phyloP scores from a whole-genome alignment of 2,797 vertebrate genomes.

The Graptemys geographica region DNA sequence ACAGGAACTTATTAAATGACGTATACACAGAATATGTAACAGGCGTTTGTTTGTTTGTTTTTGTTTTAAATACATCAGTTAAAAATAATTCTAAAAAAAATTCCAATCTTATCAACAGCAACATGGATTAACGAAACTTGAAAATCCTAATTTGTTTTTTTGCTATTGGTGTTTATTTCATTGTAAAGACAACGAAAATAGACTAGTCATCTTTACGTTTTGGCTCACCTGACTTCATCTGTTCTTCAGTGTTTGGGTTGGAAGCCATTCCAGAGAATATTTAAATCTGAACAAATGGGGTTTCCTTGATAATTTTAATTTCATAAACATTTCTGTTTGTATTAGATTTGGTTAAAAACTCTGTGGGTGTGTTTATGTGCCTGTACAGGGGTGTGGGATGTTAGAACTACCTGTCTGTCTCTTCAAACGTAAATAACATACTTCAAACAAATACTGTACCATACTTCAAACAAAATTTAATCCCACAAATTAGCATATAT shows the following conservation, averaged over 20 bases:
- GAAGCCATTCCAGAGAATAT: background rate
- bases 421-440: background rate
- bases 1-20: background rate
- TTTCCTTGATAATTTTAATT: background rate
- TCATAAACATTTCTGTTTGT: background rate
- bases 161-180: background rate
- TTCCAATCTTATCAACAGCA: accelerated
- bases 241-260: background rate
- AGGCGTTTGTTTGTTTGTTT: background rate
- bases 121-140: background rate
- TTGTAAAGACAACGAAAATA: background rate
- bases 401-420: accelerated
- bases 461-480: too few relatives aligned
- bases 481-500: accelerated
- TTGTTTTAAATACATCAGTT: background rate
- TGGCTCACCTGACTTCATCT: background rate
- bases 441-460: too few relatives aligned
- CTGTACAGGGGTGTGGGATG: background rate
- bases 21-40: background rate
- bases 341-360: background rate
- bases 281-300: background rate
- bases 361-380: background rate
- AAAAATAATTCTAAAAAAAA: background rate
- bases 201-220: background rate
- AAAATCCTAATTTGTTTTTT: background rate